Base-by-base conservation (phyloP, 1,140 invertebrate species). In the Vollenhovia emeryi region DNA sequence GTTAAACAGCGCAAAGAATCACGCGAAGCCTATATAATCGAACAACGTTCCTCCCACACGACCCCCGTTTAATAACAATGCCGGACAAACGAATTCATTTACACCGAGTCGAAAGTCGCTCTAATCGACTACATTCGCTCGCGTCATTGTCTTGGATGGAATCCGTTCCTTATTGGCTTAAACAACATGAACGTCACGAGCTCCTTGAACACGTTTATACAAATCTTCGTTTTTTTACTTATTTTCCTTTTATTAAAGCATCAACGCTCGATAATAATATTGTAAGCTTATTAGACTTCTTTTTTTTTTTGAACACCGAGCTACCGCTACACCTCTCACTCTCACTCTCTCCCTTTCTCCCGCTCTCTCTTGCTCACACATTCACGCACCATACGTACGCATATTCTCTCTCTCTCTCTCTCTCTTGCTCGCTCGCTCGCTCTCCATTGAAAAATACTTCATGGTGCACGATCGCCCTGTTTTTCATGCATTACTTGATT, bases 81-180 rank as follows among this genome's bases (percentile, higher is more conserved):
- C 50, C 76, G 55, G 45, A 60, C 75, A 64, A 79, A 89, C 36
- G 68, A 64, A 88, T 43, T 84, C 59, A 62, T 48, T 84, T 82
- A 86, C n/a, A 60, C 30, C 50, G 60, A 79, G 33, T 33, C 45
- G 48, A 33, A 24, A 78, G 59, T 84, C 50, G 62, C 50, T 73
- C 50, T 43, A 75, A 64, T 74, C 48, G 64, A 62, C n/a, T 33
- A 66, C 57, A 50, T 57, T 75, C 45, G 74, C 60, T 52, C 86
- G 69, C 75, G 45, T 84, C 66, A 66, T 76, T 76, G 86, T 91
- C 84, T 90, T 94, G 93, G 92, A 93, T 94, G 93, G 93, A 94
- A 91, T 94, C 91, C 89, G 89, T 93, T 92, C 91, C 91, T 89
- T 87, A 91, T 86, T 92, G 82, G 89, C 85, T 86, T 90, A 86